Conservation (phyloP, 2,797 vertebrate species). For the Diplodus puntazzo region DNA sequence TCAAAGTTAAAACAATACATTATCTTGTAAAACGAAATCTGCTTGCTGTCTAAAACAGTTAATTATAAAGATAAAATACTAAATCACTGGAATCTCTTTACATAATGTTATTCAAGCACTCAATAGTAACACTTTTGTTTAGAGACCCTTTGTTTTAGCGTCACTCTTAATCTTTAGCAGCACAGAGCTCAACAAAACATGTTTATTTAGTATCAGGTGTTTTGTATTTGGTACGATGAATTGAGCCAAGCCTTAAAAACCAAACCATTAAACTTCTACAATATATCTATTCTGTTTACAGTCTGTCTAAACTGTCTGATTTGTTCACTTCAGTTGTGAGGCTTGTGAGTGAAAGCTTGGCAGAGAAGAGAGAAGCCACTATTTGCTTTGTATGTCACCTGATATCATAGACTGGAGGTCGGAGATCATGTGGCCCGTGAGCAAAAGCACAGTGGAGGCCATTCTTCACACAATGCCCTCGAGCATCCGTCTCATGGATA, state of each 20-base stretch:
- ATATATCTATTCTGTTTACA: not conserved
- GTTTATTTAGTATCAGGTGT: constrained; percentile 1
- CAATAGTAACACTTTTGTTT: not conserved
- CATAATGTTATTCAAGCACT: not conserved
- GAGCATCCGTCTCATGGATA: constrained; percentile 94
- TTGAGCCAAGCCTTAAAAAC: not conserved
- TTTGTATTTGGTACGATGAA: not conserved
- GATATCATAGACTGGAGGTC: constrained; percentile 94
- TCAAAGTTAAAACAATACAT: not conserved
- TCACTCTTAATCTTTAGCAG: not conserved
- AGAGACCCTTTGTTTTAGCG: not conserved
- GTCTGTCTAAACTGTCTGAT: constrained; percentile 15
- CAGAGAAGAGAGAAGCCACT: constrained; percentile 46
- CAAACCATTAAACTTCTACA: not conserved
- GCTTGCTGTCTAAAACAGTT: not conserved
- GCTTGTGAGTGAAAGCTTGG: constrained; percentile 29
- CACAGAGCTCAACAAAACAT: constrained; percentile 2
- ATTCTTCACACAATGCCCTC: constrained; percentile 95
- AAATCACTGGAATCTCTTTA: not conserved
- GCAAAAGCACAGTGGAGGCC: constrained; percentile 97
- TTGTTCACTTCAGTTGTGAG: constrained; percentile 16
- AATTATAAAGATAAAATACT: not conserved
- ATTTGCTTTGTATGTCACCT: constrained; percentile 82
- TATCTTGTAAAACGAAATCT: not conserved
- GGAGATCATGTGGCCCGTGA: constrained; percentile 93